Percentiles rank a stretch among this genome's conserved stretches.
These are phyloP conservation scores for Limonius californicus DNA, from an alignment of 1,140 invertebrate species.

Conservation along the genomic window DNA sequence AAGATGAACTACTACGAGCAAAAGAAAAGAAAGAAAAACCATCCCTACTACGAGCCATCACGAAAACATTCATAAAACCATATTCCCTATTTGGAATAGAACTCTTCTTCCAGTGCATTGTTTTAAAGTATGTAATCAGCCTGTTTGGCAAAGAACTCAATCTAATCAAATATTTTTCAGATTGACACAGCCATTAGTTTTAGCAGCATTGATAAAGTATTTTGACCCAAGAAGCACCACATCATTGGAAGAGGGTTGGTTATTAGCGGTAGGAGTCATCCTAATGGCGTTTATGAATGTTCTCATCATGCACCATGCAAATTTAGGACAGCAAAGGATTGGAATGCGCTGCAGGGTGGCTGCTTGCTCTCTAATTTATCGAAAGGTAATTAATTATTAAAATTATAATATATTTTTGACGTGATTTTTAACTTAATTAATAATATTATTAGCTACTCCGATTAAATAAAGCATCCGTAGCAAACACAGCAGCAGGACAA, in stretches of 20 bases:
- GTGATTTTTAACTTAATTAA: not conserved
- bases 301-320: slow-evolving; percentile 47
- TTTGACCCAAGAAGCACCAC: slow-evolving; percentile 47
- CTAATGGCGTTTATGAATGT: slow-evolving; percentile 45
- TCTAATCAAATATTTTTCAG: slow-evolving; percentile 23
- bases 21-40: slow-evolving; percentile 45
- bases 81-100: slow-evolving; percentile 37
- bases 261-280: slow-evolving; percentile 49
- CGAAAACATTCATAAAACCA: slow-evolving; percentile 43
- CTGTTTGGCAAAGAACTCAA: not conserved
- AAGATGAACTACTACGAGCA: slow-evolving; percentile 48
- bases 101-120: slow-evolving; percentile 35
- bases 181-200: slow-evolving; percentile 34
- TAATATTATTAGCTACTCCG: slow-evolving; percentile 30
- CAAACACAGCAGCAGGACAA: slow-evolving; percentile 57
- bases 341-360: slow-evolving; percentile 55
- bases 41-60: slow-evolving; percentile 43
- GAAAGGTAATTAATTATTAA: slow-evolving; percentile 47
- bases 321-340: slow-evolving; percentile 47
- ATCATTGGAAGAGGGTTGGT: slow-evolving; percentile 45
- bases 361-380: slow-evolving; percentile 53
- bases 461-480: slow-evolving; percentile 37
- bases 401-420: not conserved
- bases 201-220: slow-evolving; percentile 47
- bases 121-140: slow-evolving; percentile 35